phyloP scores from a whole-genome alignment of 2,888 invertebrate genomes.

The Zaprionus lineosus region DNA sequence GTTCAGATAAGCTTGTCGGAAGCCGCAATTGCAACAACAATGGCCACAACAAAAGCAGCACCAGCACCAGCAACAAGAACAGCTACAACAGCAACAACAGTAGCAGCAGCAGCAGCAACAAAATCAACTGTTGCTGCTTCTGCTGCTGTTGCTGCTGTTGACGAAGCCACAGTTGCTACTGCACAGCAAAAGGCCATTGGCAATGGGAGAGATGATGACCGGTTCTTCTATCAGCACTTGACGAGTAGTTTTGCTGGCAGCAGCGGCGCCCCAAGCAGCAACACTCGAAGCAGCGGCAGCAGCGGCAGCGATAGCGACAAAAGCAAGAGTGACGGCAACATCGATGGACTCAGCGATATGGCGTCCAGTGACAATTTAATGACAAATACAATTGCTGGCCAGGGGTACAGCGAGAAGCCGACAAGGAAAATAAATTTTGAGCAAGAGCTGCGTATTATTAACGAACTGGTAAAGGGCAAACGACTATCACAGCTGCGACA shows the following conservation, averaged over 20 bases:
- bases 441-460: slow-evolving; percentile 79
- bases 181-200: slow-evolving; percentile 45
- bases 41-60: slow-evolving; percentile 24
- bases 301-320: slow-evolving; percentile 21
- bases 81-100: slow-evolving; percentile 26
- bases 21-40: slow-evolving; percentile 17
- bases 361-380: slow-evolving; percentile 63
- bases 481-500: slow-evolving; percentile 47
- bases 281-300: slow-evolving; percentile 19
- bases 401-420: slow-evolving; percentile 38
- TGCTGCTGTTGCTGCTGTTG: slow-evolving; percentile 19
- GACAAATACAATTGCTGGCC: slow-evolving; percentile 64
- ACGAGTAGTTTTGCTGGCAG: slow-evolving; percentile 34
- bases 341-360: slow-evolving; percentile 50
- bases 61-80: slow-evolving; percentile 15
- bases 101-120: slow-evolving; percentile 49
- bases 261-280: slow-evolving; percentile 20
- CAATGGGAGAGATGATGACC: slow-evolving; percentile 62
- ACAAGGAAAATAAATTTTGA: slow-evolving; percentile 71
- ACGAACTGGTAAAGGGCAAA: slow-evolving; percentile 78
- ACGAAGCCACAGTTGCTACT: slow-evolving; percentile 31
- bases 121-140: slow-evolving; percentile 18
- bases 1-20: slow-evolving; percentile 54
- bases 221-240: slow-evolving; percentile 76
- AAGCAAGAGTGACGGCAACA: slow-evolving; percentile 34